These are phyloP conservation scores for Formicarius rufipectus DNA, from an alignment of 2,113 vertebrate genomes.

Conservation along the genomic window DNA sequence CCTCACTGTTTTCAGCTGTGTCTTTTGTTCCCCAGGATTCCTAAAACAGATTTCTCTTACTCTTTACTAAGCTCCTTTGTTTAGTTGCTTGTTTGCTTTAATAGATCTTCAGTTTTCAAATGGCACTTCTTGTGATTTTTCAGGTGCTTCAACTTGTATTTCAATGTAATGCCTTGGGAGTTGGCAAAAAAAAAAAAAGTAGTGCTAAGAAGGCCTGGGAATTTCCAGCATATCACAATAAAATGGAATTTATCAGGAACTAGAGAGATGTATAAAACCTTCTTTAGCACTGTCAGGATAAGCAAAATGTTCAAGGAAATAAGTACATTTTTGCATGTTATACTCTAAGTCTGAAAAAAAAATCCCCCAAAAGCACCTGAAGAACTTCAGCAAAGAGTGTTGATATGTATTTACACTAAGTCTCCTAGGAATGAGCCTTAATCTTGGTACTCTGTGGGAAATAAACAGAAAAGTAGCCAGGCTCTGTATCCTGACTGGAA, in stretches of 20 bases:
- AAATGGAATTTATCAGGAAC: neutral
- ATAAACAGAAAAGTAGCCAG: neutral
- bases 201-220: neutral
- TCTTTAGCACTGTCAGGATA: neutral
- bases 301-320: neutral
- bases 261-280: neutral
- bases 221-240: neutral
- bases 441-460: neutral
- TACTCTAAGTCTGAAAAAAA: neutral
- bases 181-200: neutral
- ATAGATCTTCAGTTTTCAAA: neutral
- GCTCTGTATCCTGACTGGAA: neutral
- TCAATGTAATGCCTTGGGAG: neutral
- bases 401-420: neutral
- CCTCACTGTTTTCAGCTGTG: neutral
- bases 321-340: neutral
- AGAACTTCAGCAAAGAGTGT: neutral
- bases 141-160: neutral
- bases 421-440: neutral
- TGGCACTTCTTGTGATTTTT: neutral
- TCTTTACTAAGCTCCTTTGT: neutral
- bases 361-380: neutral
- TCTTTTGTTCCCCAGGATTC: neutral
- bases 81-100: neutral
- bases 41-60: neutral